A percentile compares a stretch with the other conserved stretches of the same genome.
These are phyloP conservation scores for Nephrotoma guestfalica DNA, from an alignment of 2,888 invertebrate species.

Conservation along the genomic window DNA sequence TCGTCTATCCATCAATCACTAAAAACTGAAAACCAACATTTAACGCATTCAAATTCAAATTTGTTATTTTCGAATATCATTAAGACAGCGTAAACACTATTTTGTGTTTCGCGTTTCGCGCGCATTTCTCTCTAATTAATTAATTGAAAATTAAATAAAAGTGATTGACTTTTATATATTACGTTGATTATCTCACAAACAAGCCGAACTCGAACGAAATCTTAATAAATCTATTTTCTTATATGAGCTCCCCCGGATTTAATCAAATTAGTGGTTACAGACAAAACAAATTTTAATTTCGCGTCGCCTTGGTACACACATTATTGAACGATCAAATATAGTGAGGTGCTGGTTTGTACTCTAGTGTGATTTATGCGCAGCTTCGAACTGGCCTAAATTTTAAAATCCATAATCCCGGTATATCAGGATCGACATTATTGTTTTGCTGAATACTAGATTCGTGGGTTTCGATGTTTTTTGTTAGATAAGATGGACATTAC, in stretches of 20 bases:
- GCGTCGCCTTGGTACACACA: background rate
- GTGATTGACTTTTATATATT: background rate
- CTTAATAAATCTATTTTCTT: background rate
- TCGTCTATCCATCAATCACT: background rate
- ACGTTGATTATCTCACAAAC: background rate
- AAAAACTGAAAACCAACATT: background rate
- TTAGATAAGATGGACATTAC: too few relatives aligned
- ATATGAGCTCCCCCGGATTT: background rate
- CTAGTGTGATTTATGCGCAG: background rate
- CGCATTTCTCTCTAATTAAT: background rate
- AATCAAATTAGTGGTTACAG: background rate
- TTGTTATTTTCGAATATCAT: background rate
- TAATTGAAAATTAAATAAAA: background rate
- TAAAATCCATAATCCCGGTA: too few relatives aligned
- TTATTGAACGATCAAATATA: too few relatives aligned
- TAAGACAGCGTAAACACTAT: background rate
- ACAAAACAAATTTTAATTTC: background rate
- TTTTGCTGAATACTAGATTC: too few relatives aligned
- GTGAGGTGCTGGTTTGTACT: background rate
- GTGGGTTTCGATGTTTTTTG: too few relatives aligned
- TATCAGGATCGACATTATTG: too few relatives aligned
- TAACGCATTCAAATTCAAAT: background rate
- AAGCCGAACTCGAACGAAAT: background rate
- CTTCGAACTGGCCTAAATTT: too few relatives aligned
- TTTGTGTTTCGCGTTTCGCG: background rate